Conservation (phyloP, 2,797 vertebrate genomes). For the Liparis tanakae region DNA sequence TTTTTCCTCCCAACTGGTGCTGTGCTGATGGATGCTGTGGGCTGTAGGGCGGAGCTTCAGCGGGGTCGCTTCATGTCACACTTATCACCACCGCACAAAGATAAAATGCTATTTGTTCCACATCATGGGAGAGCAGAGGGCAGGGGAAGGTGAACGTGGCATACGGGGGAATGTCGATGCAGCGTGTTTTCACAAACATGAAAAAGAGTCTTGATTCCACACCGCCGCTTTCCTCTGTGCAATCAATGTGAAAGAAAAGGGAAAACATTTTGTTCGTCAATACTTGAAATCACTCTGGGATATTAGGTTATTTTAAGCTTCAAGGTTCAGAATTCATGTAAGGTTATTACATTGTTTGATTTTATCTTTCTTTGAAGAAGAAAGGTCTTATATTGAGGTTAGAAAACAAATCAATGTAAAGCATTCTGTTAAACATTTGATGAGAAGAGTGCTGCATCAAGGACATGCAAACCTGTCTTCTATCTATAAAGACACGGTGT, state of each 20-base stretch:
- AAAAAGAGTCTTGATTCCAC: constrained; percentile 37
- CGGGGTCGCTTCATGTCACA: constrained; percentile 16
- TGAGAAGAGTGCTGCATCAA: constrained; percentile 33
- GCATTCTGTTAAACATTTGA: constrained; percentile 43
- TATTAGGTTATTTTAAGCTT: background rate
- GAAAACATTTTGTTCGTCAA: background rate
- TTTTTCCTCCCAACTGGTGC: constrained; percentile 1
- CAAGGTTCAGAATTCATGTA: constrained; percentile 4
- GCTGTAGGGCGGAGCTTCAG: constrained; percentile 21
- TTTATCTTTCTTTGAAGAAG: background rate
- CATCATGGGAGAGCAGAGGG: constrained; percentile 36
- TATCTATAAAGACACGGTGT: constrained; percentile 53
- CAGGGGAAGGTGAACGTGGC: constrained; percentile 14
- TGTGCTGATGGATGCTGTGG: constrained; percentile 22
- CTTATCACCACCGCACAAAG: constrained; percentile 39
- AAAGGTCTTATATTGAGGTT: constrained; percentile 16
- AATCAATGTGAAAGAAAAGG: background rate
- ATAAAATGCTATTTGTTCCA: constrained; percentile 44
- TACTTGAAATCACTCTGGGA: background rate
- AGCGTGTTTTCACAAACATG: constrained; percentile 18
- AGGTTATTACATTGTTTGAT: constrained; percentile 2
- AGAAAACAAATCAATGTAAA: constrained; percentile 45
- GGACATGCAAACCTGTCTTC: constrained; percentile 44
- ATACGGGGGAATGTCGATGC: constrained; percentile 20
- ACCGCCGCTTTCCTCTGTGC: background rate